Percentiles rank a stretch among this genome's conserved stretches.
These are phyloP conservation scores for Panagrolaimus sp. DNA, from an alignment of 1,140 invertebrate genomes.

Conservation along the genomic window DNA sequence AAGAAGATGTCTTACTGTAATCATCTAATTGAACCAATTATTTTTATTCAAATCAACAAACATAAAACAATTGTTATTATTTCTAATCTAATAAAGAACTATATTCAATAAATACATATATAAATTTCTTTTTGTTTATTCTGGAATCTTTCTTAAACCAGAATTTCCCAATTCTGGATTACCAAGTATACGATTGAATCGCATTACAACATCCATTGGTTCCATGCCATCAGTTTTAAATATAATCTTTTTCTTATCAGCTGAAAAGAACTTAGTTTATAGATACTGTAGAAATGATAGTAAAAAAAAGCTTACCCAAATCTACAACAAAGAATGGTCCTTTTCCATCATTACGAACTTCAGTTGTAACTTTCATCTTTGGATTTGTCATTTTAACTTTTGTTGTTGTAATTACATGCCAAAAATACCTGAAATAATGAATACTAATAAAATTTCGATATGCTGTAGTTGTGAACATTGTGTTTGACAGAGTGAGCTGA, in stretches of 20 bases:
- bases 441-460: not conserved
- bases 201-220: slow-evolving; percentile 44
- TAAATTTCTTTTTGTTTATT: too few species aligned
- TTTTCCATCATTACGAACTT: slow-evolving; percentile 49
- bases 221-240: slow-evolving; percentile 53
- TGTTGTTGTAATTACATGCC: slow-evolving; percentile 43
- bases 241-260: slow-evolving; percentile 41
- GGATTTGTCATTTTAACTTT: slow-evolving; percentile 51
- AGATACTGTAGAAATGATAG: slow-evolving; percentile 11
- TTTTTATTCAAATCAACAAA: too few species aligned
- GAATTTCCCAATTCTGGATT: slow-evolving; percentile 48
- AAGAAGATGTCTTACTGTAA: too few species aligned
- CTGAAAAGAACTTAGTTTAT: slow-evolving; percentile 32
- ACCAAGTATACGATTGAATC: slow-evolving; percentile 52
- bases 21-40: too few species aligned
- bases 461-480: too few species aligned
- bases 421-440: slow-evolving; percentile 54
- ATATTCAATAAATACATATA: too few species aligned
- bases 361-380: slow-evolving; percentile 31
- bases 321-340: slow-evolving; percentile 49
- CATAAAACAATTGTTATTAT: too few species aligned
- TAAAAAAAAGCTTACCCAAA: slow-evolving; percentile 29
- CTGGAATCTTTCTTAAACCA: slow-evolving; percentile 29
- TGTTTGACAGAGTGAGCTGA: too few species aligned
- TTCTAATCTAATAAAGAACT: too few species aligned